Percentiles rank a stretch among this genome's conserved stretches.
Evolutionary conservation across 1,140 invertebrate genomes (phyloP).

Genomic region (Sycophaga agraensis): DNA sequence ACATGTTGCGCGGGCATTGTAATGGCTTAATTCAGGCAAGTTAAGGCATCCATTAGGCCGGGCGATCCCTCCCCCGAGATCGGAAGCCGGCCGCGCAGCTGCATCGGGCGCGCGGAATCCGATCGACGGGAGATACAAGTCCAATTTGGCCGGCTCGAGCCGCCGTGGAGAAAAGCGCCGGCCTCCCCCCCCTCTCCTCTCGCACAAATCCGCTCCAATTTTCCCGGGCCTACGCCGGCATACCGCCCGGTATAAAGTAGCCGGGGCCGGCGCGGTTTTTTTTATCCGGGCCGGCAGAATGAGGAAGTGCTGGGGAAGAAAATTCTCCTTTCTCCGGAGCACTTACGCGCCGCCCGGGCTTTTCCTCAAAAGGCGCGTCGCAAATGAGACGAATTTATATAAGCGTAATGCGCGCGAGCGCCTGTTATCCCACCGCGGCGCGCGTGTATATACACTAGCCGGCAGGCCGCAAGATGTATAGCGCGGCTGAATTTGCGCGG

Average conservation of each 20-base stretch:
- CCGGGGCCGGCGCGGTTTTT: slow-evolving; percentile 28
- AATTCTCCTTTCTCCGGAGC: slow-evolving; percentile 3
- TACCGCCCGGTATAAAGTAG: too few species aligned
- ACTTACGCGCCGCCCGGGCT: not conserved
- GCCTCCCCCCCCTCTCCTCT: not conserved
- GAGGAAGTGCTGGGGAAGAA: slow-evolving; percentile 18
- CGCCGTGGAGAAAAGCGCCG: not conserved
- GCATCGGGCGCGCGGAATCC: slow-evolving; percentile 21
- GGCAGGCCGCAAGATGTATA: too few species aligned
- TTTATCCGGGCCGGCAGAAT: slow-evolving; percentile 1
- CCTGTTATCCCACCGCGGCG: too few species aligned
- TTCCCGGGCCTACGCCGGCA: too few species aligned
- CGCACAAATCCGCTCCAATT: slow-evolving; percentile 39
- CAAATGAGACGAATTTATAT: not conserved
- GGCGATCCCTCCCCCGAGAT: not conserved
- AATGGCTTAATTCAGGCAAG: too few species aligned
- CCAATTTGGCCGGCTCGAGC: slow-evolving; percentile 42
- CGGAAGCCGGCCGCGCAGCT: slow-evolving; percentile 31
- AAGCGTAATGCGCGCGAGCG: too few species aligned
- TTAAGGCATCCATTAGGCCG: not conserved
- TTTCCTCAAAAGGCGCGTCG: slow-evolving; percentile 8
- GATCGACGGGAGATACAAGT: slow-evolving; percentile 42
- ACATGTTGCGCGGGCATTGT: too few species aligned
- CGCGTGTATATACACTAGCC: too few species aligned
- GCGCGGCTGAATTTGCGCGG: not conserved